Conservation (phyloP, 2,888 invertebrate genomes). For the Nowickia ferox region DNA sequence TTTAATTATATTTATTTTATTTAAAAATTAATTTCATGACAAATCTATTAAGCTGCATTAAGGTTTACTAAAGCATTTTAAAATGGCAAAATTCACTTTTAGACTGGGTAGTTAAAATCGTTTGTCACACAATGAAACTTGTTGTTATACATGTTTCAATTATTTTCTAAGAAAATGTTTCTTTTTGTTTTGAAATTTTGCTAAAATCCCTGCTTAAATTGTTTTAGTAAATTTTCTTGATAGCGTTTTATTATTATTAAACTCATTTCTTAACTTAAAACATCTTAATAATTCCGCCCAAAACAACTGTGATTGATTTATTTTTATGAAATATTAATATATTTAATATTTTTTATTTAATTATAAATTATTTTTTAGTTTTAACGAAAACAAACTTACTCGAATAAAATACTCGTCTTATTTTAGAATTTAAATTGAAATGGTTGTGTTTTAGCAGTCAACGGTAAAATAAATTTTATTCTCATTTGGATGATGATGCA, state of each 20-base stretch:
- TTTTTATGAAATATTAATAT: constrained; percentile 66
- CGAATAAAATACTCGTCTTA: constrained; percentile 59
- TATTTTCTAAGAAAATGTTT: background rate
- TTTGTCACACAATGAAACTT: background rate
- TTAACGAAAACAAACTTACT: constrained; percentile 68
- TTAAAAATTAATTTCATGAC: constrained; percentile 35
- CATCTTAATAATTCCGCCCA: constrained; percentile 80
- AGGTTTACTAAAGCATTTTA: background rate
- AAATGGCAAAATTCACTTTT: background rate
- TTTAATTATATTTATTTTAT: constrained; percentile 38
- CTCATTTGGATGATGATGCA: background rate
- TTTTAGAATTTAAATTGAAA: constrained; percentile 30
- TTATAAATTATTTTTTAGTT: constrained; percentile 67
- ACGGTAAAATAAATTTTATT: background rate
- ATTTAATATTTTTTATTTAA: constrained; percentile 70
- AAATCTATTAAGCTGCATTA: background rate
- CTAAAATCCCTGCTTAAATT: background rate
- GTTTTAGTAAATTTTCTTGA: constrained; percentile 30
- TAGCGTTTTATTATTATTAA: constrained; percentile 58
- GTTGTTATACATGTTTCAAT: too few species aligned
- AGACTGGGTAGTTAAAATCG: background rate
- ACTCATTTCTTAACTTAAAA: constrained; percentile 48
- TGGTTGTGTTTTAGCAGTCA: constrained; percentile 47
- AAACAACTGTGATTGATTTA: constrained; percentile 82
- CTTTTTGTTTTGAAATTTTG: background rate